A percentile compares a stretch with the other conserved stretches of the same genome.
These are phyloP conservation scores for Cliona cf. orientalis DNA, from an alignment of 37 sponge, comb jelly and placozoan genomes.

Conservation along the genomic window DNA sequence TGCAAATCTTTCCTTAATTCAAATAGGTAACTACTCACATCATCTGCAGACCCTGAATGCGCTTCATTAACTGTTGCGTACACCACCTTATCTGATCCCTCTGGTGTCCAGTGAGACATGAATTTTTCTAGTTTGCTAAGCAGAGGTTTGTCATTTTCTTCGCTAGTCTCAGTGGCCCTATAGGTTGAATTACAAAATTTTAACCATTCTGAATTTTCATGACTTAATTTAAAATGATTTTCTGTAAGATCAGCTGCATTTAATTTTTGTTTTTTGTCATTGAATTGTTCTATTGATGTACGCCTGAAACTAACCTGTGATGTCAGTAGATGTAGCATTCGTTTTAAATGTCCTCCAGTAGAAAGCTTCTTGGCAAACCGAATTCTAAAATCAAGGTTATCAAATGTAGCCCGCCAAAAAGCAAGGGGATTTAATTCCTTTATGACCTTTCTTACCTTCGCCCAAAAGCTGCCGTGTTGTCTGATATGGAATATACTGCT, in stretches of 20 bases:
- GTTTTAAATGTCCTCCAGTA: not conserved
- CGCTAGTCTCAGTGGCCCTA: not conserved
- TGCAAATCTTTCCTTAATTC: not conserved
- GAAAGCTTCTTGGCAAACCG: not conserved
- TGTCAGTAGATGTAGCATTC: slow-evolving; percentile 12
- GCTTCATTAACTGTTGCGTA: slow-evolving; percentile 10
- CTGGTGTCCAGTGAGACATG: slow-evolving; percentile 7
- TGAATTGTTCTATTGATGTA: not conserved
- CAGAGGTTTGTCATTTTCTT: not conserved
- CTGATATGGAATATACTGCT: slow-evolving; percentile 8
- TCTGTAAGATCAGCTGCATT: no score
- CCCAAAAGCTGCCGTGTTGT: slow-evolving; percentile 7
- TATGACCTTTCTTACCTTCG: not conserved
- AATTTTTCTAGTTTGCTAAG: not conserved
- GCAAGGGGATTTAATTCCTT: not conserved
- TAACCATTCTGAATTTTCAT: not conserved
- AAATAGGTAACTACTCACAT: not conserved
- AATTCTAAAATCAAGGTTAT: slow-evolving; percentile 19
- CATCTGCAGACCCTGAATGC: slow-evolving; percentile 6
- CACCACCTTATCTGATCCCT: not conserved
- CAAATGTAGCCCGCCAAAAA: slow-evolving; percentile 13
- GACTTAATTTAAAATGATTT: not conserved
- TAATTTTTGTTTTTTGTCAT: not conserved
- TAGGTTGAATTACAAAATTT: not conserved
- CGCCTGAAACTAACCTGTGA: slow-evolving; percentile 3